A percentile compares a stretch with the other conserved stretches of the same genome.
These are phyloP conservation scores for Cephus pulcher DNA, from an alignment of 2,888 invertebrate genomes.

Conservation along the genomic window DNA sequence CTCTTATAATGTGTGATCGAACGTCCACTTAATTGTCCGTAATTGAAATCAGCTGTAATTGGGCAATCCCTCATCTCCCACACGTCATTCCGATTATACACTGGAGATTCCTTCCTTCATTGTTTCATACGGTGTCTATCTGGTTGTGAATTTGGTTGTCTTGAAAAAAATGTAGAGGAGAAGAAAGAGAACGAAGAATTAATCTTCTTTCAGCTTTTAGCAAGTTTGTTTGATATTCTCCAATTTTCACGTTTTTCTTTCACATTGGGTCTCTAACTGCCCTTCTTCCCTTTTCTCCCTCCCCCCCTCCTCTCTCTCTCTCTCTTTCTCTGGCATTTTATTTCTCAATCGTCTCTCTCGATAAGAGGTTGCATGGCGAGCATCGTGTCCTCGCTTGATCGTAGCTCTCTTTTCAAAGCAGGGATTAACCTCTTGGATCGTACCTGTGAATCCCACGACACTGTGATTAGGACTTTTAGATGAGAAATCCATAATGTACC, in stretches of 20 bases:
- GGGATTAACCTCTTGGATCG: background rate
- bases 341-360: conserved; percentile 20
- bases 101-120: too few relatives aligned
- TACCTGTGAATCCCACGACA: background rate
- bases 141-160: background rate
- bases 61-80: too few relatives aligned
- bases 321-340: conserved; percentile 19
- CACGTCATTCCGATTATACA: too few relatives aligned
- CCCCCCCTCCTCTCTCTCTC: conserved; percentile 7
- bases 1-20: too few relatives aligned
- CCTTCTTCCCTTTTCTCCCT: background rate
- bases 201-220: too few relatives aligned
- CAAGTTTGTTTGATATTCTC: too few relatives aligned
- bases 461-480: background rate
- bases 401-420: conserved; percentile 19
- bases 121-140: background rate
- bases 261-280: background rate
- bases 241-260: background rate
- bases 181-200: too few relatives aligned
- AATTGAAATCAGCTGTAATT: too few relatives aligned
- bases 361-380: conserved; percentile 46
- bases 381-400: conserved; percentile 45
- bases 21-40: too few relatives aligned
- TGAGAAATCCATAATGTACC: conserved; percentile 23
- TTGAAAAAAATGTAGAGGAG: background rate